Evolutionary conservation across 2,797 vertebrate genomes (phyloP).

Genomic region (Spondyliosoma cantharus): DNA sequence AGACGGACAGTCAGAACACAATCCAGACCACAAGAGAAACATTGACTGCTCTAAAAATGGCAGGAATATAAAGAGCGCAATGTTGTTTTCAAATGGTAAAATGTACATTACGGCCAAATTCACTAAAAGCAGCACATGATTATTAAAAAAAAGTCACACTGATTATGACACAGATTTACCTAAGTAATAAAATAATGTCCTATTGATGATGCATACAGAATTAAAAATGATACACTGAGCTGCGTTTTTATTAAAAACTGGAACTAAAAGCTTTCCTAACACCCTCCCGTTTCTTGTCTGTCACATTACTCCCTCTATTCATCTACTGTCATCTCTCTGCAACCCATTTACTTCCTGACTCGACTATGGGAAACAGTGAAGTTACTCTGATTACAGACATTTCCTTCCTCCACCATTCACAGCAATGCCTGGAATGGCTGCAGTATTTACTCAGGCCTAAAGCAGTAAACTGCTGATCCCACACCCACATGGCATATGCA

Average conservation of each 20-base stretch:
- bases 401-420: constrained; percentile 82
- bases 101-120: constrained; percentile 1
- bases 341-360: constrained; percentile 75
- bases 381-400: constrained; percentile 82
- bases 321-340: constrained; percentile 70
- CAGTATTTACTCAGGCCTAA: constrained; percentile 81
- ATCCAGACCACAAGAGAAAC: constrained; percentile 73
- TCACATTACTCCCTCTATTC: constrained; percentile 54
- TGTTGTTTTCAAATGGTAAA: constrained; percentile 30
- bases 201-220: background rate
- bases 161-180: background rate
- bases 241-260: background rate
- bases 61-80: constrained; percentile 46
- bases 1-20: constrained; percentile 63
- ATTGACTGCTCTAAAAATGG: constrained; percentile 65
- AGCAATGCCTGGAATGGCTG: constrained; percentile 80
- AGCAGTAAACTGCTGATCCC: constrained; percentile 78
- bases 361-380: constrained; percentile 78
- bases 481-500: constrained; percentile 81
- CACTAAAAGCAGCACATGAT: background rate
- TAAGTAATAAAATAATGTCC: constrained; percentile 19
- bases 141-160: background rate
- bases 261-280: constrained; percentile 4
- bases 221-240: background rate
- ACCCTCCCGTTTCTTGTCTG: constrained; percentile 32